phyloP scores from a whole-genome alignment of 2,888 invertebrate species.

The Malthinus seriepunctatus region DNA sequence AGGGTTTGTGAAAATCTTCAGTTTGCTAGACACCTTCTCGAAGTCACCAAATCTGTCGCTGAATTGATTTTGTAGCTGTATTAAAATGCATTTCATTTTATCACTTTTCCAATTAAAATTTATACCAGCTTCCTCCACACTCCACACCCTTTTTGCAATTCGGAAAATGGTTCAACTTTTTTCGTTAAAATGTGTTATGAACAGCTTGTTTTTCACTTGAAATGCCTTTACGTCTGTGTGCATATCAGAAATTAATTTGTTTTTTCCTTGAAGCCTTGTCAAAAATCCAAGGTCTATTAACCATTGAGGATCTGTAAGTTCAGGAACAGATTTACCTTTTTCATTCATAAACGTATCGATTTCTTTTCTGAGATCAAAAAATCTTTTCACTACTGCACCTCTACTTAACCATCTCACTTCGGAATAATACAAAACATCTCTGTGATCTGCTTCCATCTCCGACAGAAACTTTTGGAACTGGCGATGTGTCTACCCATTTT shows the following conservation, averaged over 20 bases:
- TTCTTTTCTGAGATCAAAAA: no score
- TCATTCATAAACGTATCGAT: conserved; percentile 7
- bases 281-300: conserved; percentile 25
- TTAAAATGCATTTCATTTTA: background rate
- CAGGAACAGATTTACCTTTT: conserved; percentile 14
- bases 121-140: background rate
- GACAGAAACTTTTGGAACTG: no score
- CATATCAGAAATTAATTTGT: conserved; percentile 5
- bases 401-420: no score
- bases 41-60: background rate
- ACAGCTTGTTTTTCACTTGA: background rate
- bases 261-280: conserved; percentile 5
- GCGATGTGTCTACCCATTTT: conserved; percentile 30
- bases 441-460: no score
- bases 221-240: conserved; percentile 5
- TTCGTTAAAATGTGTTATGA: no score
- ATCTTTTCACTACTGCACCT: no score
- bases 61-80: background rate
- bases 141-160: background rate
- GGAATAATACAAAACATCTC: no score
- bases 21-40: conserved; percentile 1
- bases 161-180: background rate
- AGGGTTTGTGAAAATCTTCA: no score
- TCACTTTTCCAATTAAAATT: background rate
- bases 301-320: conserved; percentile 20